phyloP scores from a whole-genome alignment of 1,140 invertebrate genomes.

The Dufourea novaeangliae region DNA sequence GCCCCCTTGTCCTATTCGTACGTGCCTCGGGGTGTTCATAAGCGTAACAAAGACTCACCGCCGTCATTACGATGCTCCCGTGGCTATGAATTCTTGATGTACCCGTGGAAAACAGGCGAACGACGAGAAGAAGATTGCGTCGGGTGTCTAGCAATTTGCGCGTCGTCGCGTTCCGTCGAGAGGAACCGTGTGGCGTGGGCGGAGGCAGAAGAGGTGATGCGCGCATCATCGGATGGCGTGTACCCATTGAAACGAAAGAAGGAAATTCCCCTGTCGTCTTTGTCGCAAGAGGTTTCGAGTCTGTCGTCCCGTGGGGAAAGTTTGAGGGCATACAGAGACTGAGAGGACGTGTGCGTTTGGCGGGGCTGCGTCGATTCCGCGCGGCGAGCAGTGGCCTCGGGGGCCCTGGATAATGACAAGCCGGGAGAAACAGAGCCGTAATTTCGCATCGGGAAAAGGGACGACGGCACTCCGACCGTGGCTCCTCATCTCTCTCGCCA shows the following conservation, averaged over 20 bases:
- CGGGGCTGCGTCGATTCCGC: background rate
- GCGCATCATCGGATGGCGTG: background rate
- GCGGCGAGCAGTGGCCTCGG: constrained; percentile 4
- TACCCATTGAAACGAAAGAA: background rate
- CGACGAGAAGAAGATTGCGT: background rate
- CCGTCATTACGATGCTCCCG: background rate
- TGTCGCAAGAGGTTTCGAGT: background rate
- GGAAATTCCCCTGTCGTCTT: background rate
- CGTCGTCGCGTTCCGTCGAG: background rate
- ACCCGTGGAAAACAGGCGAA: background rate
- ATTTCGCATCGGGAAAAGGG: constrained; percentile 39
- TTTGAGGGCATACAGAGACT: background rate
- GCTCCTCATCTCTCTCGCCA: constrained; percentile 14
- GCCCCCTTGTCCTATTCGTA: too few relatives aligned
- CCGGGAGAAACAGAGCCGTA: constrained; percentile 37
- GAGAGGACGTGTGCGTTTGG: background rate
- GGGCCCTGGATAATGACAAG: constrained; percentile 52
- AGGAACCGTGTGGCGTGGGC: too few relatives aligned
- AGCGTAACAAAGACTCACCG: too few relatives aligned
- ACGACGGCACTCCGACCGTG: constrained; percentile 6
- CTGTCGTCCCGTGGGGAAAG: background rate
- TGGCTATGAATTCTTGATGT: background rate
- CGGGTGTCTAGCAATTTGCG: background rate
- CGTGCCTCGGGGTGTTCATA: background rate
- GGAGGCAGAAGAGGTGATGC: too few relatives aligned